phyloP scores from a whole-genome alignment of 2,888 invertebrate genomes.

The Drosophila subquinaria region DNA sequence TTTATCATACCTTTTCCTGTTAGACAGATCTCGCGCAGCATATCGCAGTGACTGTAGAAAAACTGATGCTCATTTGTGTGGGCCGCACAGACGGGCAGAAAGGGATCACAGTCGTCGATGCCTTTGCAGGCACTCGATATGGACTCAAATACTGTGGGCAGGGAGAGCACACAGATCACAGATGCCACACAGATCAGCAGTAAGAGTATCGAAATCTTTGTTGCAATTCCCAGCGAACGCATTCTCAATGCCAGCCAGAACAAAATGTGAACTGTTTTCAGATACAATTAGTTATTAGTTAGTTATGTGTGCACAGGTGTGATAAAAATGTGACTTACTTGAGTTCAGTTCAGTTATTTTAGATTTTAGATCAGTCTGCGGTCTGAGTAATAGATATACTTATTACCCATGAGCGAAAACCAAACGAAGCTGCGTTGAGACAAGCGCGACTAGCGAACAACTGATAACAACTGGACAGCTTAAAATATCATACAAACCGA shows the following conservation, averaged over 20 bases:
- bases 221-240: conserved; percentile 26
- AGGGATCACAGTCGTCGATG: conserved; percentile 73
- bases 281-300: neutral
- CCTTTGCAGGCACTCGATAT: conserved; percentile 46
- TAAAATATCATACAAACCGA: neutral
- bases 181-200: conserved; percentile 48
- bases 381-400: conserved; percentile 22
- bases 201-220: conserved; percentile 42
- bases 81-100: conserved; percentile 77
- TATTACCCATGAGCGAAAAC: neutral
- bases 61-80: conserved; percentile 80
- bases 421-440: conserved; percentile 15
- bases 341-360: neutral
- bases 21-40: conserved; percentile 79
- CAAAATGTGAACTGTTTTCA: conserved; percentile 4
- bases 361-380: conserved; percentile 7
- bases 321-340: conserved; percentile 19
- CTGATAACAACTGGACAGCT: conserved; percentile 40
- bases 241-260: conserved; percentile 19
- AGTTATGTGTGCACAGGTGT: conserved; percentile 27
- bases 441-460: conserved; percentile 32
- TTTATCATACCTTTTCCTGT: conserved; percentile 78
- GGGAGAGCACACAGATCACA: conserved; percentile 48
- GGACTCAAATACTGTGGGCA: conserved; percentile 52
- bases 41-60: conserved; percentile 83